A percentile compares a stretch with the other conserved stretches of the same genome.
phyloP scores from a whole-genome alignment of 2,888 invertebrate genomes.

The Cephus rjabovi region DNA sequence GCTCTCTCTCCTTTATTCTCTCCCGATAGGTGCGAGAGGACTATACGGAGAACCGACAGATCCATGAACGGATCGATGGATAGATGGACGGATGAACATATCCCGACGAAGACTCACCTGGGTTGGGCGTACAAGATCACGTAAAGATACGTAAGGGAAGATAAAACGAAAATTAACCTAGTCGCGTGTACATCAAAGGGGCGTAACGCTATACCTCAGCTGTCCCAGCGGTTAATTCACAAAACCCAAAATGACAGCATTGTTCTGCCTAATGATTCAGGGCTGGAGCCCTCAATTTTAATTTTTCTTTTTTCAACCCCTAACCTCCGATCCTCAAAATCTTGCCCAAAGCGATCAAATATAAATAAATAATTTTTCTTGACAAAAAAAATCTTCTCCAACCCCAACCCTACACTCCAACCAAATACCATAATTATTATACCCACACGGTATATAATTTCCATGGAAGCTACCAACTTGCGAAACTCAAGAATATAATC shows the following conservation, averaged over 20 bases:
- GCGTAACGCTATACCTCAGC: slow-evolving; percentile 58
- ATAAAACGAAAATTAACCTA: slow-evolving; percentile 32
- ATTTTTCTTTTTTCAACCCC: not conserved
- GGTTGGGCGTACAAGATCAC: slow-evolving; percentile 37
- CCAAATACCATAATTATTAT: not conserved
- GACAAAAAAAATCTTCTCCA: not conserved
- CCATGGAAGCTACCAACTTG: slow-evolving; percentile 35
- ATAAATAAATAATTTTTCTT: not conserved
- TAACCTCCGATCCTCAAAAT: not conserved
- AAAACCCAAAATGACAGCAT: slow-evolving; percentile 41
- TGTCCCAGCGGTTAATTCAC: slow-evolving; percentile 57
- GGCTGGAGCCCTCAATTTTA: not conserved
- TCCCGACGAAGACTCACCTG: slow-evolving; percentile 26
- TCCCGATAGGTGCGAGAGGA: not conserved
- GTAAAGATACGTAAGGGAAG: slow-evolving; percentile 39
- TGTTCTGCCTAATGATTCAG: slow-evolving; percentile 27
- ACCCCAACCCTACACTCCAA: not conserved
- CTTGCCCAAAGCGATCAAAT: not conserved
- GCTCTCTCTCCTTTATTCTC: not conserved
- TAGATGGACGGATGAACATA: slow-evolving; percentile 20
- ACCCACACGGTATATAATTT: not conserved
- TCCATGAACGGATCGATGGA: slow-evolving; percentile 2
- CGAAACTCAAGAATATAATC: slow-evolving; percentile 60
- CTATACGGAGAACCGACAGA: not conserved
- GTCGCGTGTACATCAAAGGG: slow-evolving; percentile 54